Evolutionary conservation across 2,888 invertebrate species (phyloP).

Genomic region (Polia nebulosa): DNA sequence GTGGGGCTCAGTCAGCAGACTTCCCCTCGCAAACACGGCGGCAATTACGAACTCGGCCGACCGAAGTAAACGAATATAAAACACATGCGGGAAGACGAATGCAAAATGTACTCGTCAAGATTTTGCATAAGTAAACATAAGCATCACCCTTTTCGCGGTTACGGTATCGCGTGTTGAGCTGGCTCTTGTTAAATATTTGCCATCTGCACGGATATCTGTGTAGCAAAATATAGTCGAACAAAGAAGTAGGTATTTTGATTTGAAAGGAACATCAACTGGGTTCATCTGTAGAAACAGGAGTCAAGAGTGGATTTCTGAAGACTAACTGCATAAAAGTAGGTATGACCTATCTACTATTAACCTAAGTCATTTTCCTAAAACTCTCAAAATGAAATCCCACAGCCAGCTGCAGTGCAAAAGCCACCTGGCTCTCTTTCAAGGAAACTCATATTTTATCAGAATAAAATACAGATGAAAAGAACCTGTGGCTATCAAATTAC

Average conservation of each 20-base stretch:
- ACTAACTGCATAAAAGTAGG: neutral
- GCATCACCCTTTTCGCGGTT: constrained; percentile 78
- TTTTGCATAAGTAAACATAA: constrained; percentile 90
- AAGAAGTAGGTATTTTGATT: neutral
- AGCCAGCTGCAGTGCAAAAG: neutral
- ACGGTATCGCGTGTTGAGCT: constrained; percentile 51
- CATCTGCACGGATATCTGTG: constrained; percentile 34
- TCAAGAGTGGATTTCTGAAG: neutral
- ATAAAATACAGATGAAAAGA: constrained; percentile 38
- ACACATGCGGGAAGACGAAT: constrained; percentile 90
- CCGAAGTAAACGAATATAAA: constrained; percentile 91
- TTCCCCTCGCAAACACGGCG: constrained; percentile 90
- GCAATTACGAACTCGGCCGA: constrained; percentile 89
- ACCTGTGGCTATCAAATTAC: constrained; percentile 60
- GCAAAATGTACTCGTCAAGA: constrained; percentile 89
- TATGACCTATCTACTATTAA: no score
- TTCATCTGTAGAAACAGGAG: neutral
- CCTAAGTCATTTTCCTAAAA: neutral
- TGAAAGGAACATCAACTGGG: neutral
- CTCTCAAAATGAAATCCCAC: neutral
- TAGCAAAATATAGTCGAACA: constrained; percentile 10
- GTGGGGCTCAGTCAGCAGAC: constrained; percentile 89
- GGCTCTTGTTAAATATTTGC: constrained; percentile 68
- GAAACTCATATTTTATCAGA: constrained; percentile 34
- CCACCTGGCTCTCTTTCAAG: constrained; percentile 35